Percentiles rank a stretch among this genome's conserved stretches.
phyloP scores from a whole-genome alignment of 2,113 vertebrate species.

The Rhea pennata region DNA sequence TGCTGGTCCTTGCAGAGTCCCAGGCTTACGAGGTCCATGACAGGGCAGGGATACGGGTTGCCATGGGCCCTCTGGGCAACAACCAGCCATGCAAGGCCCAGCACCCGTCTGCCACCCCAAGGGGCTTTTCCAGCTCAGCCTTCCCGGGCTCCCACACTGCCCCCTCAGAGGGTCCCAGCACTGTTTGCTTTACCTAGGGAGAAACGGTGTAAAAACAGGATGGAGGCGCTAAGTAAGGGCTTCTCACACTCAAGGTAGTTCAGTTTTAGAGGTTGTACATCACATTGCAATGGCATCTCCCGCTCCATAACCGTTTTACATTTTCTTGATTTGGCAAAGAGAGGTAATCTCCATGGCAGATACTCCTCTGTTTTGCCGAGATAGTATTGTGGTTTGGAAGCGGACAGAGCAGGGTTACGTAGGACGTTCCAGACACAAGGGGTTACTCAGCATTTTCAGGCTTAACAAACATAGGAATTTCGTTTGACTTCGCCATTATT shows the following conservation, averaged over 20 bases:
- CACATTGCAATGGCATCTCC: background rate
- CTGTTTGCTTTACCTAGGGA: background rate
- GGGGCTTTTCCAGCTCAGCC: background rate
- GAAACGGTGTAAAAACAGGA: background rate
- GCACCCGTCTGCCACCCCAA: fast-evolving
- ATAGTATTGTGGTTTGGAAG: background rate
- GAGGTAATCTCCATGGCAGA: background rate
- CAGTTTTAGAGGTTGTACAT: background rate
- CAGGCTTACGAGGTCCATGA: fast-evolving
- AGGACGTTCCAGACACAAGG: background rate
- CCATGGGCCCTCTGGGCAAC: background rate
- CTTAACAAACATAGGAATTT: slow-evolving; percentile 3
- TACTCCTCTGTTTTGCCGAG: background rate
- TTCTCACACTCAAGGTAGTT: background rate
- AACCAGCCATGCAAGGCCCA: background rate
- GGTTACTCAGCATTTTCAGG: background rate
- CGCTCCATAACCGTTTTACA: background rate
- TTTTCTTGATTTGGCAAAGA: background rate
- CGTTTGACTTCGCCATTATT: background rate
- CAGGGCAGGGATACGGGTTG: background rate
- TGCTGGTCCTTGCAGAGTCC: background rate
- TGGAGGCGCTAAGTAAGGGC: background rate
- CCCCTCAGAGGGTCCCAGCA: background rate
- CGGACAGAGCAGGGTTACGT: background rate
- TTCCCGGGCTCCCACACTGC: background rate